Conservation (phyloP, 64 coral and sea anemone species). For the Montipora cactus region DNA sequence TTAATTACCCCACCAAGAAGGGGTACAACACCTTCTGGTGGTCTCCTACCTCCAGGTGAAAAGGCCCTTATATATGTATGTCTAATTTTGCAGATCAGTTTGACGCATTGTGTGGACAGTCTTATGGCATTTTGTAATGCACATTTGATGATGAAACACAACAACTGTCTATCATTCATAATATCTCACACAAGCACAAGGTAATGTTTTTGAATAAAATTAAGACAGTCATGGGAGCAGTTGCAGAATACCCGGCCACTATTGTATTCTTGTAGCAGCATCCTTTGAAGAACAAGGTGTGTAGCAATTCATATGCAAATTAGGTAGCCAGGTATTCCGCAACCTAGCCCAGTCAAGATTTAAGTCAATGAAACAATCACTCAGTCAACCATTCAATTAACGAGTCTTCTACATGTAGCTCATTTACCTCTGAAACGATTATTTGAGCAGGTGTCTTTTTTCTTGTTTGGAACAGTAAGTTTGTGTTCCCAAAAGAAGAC, state of each 20-base stretch:
- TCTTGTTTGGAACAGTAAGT: slow-evolving; percentile 72
- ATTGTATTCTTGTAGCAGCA: too few species aligned
- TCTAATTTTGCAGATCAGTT: slow-evolving; percentile 63
- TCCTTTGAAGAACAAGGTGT: too few species aligned
- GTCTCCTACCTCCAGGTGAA: neutral
- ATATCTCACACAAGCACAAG: slow-evolving; percentile 81
- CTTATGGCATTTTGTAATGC: slow-evolving; percentile 89
- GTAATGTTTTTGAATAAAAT: slow-evolving; percentile 5
- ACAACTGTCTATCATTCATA: slow-evolving; percentile 80
- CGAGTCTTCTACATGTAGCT: too few species aligned
- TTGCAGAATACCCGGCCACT: too few species aligned
- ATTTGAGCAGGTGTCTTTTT: neutral
- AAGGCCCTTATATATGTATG: neutral
- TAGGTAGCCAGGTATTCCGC: too few species aligned
- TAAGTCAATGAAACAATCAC: neutral
- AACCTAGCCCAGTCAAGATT: neutral
- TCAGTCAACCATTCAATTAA: too few species aligned
- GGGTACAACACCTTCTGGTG: too few species aligned
- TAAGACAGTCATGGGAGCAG: too few species aligned
- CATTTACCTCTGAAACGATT: too few species aligned
- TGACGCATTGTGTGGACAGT: slow-evolving; percentile 86
- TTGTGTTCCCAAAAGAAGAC: slow-evolving; percentile 87
- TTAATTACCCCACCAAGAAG: too few species aligned
- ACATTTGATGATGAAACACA: slow-evolving; percentile 94
- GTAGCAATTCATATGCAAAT: too few species aligned